These are phyloP conservation scores for Blastomussa wellsi DNA, from an alignment of 92 coral and sea anemone genomes.

Conservation along the genomic window DNA sequence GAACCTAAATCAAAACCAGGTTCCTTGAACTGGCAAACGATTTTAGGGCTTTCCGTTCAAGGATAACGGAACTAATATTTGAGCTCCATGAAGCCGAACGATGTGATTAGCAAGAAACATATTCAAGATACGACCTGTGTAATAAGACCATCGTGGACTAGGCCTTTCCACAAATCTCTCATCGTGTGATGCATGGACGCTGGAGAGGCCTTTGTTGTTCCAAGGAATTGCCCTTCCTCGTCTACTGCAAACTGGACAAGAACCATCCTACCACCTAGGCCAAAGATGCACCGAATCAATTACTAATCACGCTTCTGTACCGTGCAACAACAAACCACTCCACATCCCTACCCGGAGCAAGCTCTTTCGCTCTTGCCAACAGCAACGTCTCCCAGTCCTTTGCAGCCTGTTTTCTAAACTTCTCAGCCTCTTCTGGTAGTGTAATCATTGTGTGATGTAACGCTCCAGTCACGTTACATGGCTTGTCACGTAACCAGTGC, in stretches of 20 bases:
- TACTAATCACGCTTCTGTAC: not conserved
- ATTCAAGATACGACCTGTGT: conserved; percentile 47
- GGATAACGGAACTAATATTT: no score
- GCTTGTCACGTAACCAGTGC: conserved; percentile 84
- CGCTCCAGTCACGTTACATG: conserved; percentile 78
- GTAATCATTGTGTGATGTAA: conserved; percentile 80
- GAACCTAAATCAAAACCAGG: no score
- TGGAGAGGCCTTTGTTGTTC: conserved; percentile 56
- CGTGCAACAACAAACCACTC: not conserved
- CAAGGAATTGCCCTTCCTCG: conserved; percentile 72
- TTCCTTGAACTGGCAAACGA: no score
- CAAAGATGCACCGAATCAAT: not conserved
- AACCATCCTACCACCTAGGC: conserved; percentile 63
- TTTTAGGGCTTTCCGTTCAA: no score
- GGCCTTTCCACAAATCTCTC: conserved; percentile 65
- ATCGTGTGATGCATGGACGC: conserved; percentile 70
- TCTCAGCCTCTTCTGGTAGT: conserved; percentile 59
- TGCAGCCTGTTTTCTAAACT: conserved; percentile 69
- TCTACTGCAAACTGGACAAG: conserved; percentile 70
- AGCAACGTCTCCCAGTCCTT: conserved; percentile 76
- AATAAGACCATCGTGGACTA: conserved; percentile 68
- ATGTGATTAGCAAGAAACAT: no score
- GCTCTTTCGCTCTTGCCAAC: conserved; percentile 68
- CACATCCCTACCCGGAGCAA: conserved; percentile 55
- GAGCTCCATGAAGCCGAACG: no score